Evolutionary conservation across 1,140 invertebrate genomes (phyloP).

Genomic region (Medauroidea extradentata): DNA sequence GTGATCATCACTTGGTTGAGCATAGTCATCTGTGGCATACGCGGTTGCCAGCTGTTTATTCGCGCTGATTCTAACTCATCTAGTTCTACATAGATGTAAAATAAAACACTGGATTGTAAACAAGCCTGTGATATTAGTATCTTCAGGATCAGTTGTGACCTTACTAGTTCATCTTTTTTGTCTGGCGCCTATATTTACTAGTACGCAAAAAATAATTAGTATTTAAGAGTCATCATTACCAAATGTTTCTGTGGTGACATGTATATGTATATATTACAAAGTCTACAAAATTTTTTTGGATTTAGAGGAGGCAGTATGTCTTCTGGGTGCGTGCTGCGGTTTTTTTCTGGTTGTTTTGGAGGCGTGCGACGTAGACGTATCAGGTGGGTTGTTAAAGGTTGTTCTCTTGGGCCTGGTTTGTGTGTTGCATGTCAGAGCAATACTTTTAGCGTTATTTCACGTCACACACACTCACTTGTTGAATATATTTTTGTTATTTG

Average conservation of each 20-base stretch:
- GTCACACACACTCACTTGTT: constrained; percentile 11
- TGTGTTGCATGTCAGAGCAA: background rate
- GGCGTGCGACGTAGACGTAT: background rate
- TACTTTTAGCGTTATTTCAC: background rate
- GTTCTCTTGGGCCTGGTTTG: background rate
- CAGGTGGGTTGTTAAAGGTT: background rate
- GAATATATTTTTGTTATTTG: constrained; percentile 47
- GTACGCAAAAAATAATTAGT: constrained; percentile 10
- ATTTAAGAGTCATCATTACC: constrained; percentile 6
- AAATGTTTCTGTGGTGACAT: constrained; percentile 6
- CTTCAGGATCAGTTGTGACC: constrained; percentile 53
- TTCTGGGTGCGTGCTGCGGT: constrained; percentile 3
- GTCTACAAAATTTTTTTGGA: constrained; percentile 1
- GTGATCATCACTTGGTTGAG: too few relatives aligned
- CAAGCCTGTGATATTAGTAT: constrained; percentile 54
- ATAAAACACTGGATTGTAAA: constrained; percentile 37
- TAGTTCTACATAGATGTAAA: constrained; percentile 28
- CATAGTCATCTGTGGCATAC: too few relatives aligned
- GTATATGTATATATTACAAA: constrained; percentile 13
- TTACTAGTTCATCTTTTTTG: constrained; percentile 48
- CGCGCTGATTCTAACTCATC: too few relatives aligned
- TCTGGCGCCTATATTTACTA: constrained; percentile 20
- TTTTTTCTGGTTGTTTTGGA: background rate
- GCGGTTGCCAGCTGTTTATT: too few relatives aligned
- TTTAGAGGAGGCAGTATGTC: constrained; percentile 14